A percentile compares a stretch with the other conserved stretches of the same genome.
These are phyloP conservation scores for Aphaenogaster ashmeadi DNA, from an alignment of 1,140 invertebrate species.

Conservation along the genomic window DNA sequence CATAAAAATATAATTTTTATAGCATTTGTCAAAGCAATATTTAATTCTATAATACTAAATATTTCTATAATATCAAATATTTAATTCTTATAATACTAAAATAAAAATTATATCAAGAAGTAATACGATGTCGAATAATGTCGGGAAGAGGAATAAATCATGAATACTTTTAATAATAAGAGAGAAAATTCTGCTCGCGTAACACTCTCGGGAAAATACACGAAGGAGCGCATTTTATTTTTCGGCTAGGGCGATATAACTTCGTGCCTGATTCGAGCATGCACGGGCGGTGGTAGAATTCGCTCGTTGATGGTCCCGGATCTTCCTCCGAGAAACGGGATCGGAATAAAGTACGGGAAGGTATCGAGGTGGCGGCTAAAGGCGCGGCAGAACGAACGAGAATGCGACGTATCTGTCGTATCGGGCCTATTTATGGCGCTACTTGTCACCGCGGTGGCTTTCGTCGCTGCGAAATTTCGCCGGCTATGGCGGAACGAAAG, in stretches of 20 bases:
- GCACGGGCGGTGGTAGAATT: conserved; percentile 58
- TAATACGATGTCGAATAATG: background rate
- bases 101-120: background rate
- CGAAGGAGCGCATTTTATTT: conserved; percentile 45
- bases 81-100: background rate
- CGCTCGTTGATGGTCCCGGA: conserved; percentile 64
- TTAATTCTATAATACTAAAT: background rate
- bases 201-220: background rate
- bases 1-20: background rate
- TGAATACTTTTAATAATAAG: background rate
- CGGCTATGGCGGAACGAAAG: conserved; percentile 74
- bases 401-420: conserved; percentile 78
- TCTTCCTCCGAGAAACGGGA: conserved; percentile 67
- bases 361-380: conserved; percentile 66
- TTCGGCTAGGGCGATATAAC: conserved; percentile 42
- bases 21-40: background rate
- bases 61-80: background rate
- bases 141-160: background rate
- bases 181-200: background rate
- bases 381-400: conserved; percentile 67
- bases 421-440: conserved; percentile 83
- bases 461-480: conserved; percentile 76
- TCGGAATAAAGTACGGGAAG: conserved; percentile 76
- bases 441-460: conserved; percentile 79
- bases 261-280: conserved; percentile 43